Conservation (phyloP, 2,113 vertebrate species). For the Lophochroa leadbeateri region DNA sequence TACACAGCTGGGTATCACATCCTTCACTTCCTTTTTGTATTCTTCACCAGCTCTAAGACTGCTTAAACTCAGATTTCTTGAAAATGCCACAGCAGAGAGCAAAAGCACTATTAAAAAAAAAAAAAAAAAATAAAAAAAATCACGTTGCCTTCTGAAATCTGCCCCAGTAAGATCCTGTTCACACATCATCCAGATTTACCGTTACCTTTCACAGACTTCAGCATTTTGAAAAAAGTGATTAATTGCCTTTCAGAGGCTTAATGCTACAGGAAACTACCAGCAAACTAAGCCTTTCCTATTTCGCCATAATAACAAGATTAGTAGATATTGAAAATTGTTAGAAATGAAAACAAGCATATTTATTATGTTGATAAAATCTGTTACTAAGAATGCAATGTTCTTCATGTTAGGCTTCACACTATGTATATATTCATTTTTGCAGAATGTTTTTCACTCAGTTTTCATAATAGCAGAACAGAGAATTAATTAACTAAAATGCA, state of each 20-base stretch:
- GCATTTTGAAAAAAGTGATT: not conserved
- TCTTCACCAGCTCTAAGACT: not conserved
- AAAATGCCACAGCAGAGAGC: not conserved
- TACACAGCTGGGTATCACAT: not conserved
- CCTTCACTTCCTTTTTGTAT: not conserved
- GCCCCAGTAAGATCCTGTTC: not conserved
- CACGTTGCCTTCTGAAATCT: not conserved
- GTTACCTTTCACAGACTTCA: not conserved
- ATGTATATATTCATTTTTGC: not conserved
- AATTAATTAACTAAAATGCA: constrained; percentile 52
- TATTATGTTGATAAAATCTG: not conserved
- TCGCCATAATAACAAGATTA: not conserved
- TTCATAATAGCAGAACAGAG: constrained; percentile 41
- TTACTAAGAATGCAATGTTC: not conserved
- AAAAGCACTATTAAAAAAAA: not conserved
- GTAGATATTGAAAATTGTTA: not conserved
- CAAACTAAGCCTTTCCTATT: not conserved
- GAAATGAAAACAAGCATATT: not conserved
- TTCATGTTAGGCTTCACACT: not conserved
- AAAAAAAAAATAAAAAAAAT: not conserved
- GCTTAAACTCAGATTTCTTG: not conserved
- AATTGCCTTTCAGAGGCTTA: not conserved
- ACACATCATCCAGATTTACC: not conserved
- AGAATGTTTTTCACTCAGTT: constrained; percentile 35
- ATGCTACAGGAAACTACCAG: not conserved